Percentiles rank a stretch among this genome's conserved stretches.
phyloP scores from a whole-genome alignment of 2,888 invertebrate species.

The Andrena trimmerana region DNA sequence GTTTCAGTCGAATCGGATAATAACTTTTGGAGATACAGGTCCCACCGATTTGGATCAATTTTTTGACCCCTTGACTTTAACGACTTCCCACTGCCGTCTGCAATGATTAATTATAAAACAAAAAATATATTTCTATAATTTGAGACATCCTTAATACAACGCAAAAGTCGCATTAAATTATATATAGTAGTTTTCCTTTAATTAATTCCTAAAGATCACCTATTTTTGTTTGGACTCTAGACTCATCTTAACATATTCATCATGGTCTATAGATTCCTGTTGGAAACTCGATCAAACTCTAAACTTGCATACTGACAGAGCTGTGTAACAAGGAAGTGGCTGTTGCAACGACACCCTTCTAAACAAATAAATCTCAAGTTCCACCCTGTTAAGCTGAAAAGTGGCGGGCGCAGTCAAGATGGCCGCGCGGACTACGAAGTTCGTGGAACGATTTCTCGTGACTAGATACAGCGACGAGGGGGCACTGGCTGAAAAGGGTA shows the following conservation, averaged over 20 bases:
- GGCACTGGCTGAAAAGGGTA: background rate
- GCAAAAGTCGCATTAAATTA: too few relatives aligned
- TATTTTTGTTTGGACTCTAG: too few relatives aligned
- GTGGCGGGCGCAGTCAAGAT: background rate
- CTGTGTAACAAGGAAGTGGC: background rate
- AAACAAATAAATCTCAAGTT: constrained; percentile 15
- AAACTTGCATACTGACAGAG: background rate
- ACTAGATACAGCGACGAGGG: background rate
- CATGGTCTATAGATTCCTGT: background rate
- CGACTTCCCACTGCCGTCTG: too few relatives aligned
- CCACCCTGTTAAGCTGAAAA: background rate
- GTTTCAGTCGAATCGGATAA: too few relatives aligned
- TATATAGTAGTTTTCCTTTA: too few relatives aligned
- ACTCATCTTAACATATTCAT: background rate
- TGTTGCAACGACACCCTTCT: background rate
- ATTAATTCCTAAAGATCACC: too few relatives aligned
- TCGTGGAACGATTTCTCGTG: constrained; percentile 6
- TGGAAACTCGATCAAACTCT: background rate
- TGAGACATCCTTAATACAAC: too few relatives aligned
- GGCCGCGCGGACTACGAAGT: background rate
- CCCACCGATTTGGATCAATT: too few relatives aligned
- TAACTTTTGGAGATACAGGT: too few relatives aligned
- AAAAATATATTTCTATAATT: too few relatives aligned
- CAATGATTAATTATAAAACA: too few relatives aligned
- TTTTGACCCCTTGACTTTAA: too few relatives aligned